phyloP scores from a whole-genome alignment of 1,140 invertebrate genomes.

The Papilio xuthus region DNA sequence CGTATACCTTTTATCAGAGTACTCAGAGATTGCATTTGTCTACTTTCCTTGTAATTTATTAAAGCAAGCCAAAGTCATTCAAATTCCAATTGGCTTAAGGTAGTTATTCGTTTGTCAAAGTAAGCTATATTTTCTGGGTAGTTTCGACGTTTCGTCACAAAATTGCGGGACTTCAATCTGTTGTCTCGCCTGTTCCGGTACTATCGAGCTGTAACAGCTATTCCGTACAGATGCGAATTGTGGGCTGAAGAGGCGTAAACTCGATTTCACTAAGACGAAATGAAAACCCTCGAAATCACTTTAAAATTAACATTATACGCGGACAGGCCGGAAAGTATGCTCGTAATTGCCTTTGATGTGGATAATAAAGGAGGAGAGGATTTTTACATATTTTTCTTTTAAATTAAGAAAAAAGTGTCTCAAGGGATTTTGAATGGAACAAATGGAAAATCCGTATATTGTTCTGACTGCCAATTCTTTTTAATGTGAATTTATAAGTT shows the following conservation, averaged over 20 bases:
- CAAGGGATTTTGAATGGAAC: background rate
- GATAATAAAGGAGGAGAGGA: background rate
- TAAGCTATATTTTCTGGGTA: constrained; percentile 46
- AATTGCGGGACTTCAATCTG: constrained; percentile 67
- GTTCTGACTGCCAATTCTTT: background rate
- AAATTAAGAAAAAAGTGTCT: background rate
- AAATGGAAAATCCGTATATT: background rate
- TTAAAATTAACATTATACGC: constrained; percentile 41
- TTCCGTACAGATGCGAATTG: constrained; percentile 73
- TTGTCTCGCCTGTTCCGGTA: constrained; percentile 67
- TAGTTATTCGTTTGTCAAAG: constrained; percentile 39
- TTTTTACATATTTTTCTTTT: constrained; percentile 12
- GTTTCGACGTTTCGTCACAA: constrained; percentile 57
- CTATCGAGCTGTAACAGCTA: constrained; percentile 58
- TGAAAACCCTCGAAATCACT: constrained; percentile 56
- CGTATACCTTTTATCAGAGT: constrained; percentile 63
- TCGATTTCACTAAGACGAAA: constrained; percentile 67
- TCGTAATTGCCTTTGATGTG: background rate
- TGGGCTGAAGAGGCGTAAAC: constrained; percentile 62
- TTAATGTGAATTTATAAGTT: too few species aligned
- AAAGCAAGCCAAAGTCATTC: constrained; percentile 42
- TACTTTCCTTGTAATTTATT: constrained; percentile 52
- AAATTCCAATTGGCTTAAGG: constrained; percentile 31
- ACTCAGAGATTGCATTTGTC: constrained; percentile 68
- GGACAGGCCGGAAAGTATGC: constrained; percentile 18